Conservation (phyloP, 1,140 invertebrate genomes). For the Diplogasteroides magnus region DNA sequence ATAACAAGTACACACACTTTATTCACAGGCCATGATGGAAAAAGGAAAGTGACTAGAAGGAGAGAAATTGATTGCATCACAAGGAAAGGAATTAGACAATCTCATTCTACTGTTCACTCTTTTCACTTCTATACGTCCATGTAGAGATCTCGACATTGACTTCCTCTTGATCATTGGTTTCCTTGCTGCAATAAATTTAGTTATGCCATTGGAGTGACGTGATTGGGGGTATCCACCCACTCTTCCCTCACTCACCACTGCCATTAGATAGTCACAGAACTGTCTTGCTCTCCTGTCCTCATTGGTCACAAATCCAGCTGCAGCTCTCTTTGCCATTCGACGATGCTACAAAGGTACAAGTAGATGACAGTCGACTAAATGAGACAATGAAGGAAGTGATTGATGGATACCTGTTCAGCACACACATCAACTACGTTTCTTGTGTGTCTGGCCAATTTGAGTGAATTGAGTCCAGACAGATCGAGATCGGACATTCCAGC, state of each 20-base stretch:
- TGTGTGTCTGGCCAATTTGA: neutral
- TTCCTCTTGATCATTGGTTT: too few species aligned
- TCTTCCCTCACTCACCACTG: neutral
- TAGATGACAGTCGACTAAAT: too few species aligned
- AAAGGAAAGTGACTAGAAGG: neutral
- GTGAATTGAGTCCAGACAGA: neutral
- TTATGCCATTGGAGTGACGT: neutral
- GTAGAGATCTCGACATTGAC: neutral
- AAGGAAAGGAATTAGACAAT: too few species aligned
- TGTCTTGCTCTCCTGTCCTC: neutral
- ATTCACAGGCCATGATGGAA: neutral
- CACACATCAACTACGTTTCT: neutral
- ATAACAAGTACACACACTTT: conserved; percentile 1
- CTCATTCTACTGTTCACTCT: too few species aligned
- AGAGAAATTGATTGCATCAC: too few species aligned
- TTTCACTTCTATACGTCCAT: too few species aligned
- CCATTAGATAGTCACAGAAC: neutral
- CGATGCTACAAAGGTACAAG: neutral
- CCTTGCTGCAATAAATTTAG: neutral
- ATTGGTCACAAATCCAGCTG: neutral
- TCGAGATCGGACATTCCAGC: neutral
- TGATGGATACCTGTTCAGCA: neutral
- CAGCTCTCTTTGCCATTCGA: neutral
- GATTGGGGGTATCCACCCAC: neutral
- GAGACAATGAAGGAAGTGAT: too few species aligned